Evolutionary conservation across 2,888 invertebrate species (phyloP), one percentile per base, ranked within the genome.

Genomic region (Mimumesa dahlbomi): DNA sequence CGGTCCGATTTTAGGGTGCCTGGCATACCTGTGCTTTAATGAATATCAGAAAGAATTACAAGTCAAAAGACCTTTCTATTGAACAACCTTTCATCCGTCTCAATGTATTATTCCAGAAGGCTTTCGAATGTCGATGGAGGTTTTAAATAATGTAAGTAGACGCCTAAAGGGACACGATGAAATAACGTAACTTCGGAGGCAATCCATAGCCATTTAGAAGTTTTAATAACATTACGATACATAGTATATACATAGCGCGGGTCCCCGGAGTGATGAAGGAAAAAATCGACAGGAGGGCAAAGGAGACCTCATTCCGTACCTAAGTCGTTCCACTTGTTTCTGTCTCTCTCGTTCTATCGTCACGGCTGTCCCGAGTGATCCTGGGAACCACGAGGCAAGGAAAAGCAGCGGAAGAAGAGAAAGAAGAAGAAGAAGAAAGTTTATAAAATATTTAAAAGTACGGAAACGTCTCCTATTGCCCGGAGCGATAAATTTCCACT

Each of bases 391-490:
- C 75, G 67, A 77, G 82, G 77, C 76, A 81, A 66, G 65, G 45
- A 71, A 63, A 69, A 59, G 66, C 82, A 86, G 43, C 69, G 61
- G 63, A 61, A 79, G 18, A 45, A 38, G 38, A 49, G 22, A 31
- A 29, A 43, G 59, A 48, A 34, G 52, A 71, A 69, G 75, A 65
- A 74, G 85, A 87, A 84, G 86, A 88, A 89, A 89, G 89, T 89
- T 89, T 88, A 89, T 89, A 88, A 89, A 89, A 89, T 88, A 89
- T 89, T 89, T 89, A 89, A 89, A 89, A 89, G 89, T 88, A 89
- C 87, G 88, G 87, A 88, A 88, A 89, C 87, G 87, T 88, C 88
- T 89, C 85, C 88, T 87, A 89, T 88, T 88, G 89, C 89, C 88
- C 79, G 76, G 82, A 86, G 89, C 89, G 87, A 89, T 89, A 89